These are phyloP conservation scores for Oceanites oceanicus DNA, from an alignment of 2,113 vertebrate species.

Conservation along the genomic window DNA sequence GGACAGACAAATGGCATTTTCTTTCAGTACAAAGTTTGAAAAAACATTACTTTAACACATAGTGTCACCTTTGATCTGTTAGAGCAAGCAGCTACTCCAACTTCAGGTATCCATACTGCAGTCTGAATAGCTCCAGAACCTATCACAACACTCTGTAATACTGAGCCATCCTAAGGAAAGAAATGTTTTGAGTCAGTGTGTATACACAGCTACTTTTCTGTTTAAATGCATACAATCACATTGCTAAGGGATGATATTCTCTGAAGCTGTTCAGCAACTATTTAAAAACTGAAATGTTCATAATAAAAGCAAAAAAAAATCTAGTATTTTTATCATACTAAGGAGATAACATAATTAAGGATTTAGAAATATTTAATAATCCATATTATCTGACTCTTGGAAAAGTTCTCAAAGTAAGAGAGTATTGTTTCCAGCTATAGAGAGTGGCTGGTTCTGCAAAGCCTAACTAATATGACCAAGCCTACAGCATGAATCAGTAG, in stretches of 20 bases:
- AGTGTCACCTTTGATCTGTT: slow-evolving; percentile 92
- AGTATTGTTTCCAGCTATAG: neutral
- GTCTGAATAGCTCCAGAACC: slow-evolving; percentile 94
- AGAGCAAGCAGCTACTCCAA: slow-evolving; percentile 94
- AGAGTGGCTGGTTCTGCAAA: neutral
- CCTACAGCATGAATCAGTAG: neutral
- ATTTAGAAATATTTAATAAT: neutral
- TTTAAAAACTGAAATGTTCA: neutral
- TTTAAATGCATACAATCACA: neutral
- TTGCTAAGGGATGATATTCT: neutral
- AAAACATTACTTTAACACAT: neutral
- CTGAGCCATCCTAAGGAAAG: slow-evolving; percentile 86
- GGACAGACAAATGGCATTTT: neutral
- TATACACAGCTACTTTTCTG: neutral
- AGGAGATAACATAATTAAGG: neutral
- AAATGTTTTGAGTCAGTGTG: neutral
- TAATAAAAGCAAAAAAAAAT: neutral
- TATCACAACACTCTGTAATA: slow-evolving; percentile 91
- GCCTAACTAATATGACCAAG: neutral
- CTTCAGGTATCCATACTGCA: slow-evolving; percentile 94
- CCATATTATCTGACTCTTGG: neutral
- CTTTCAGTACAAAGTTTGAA: neutral
- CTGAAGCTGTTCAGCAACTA: neutral
- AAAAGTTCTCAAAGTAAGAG: neutral
- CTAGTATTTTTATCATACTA: neutral